Evolutionary conservation across 2,888 invertebrate genomes (phyloP), one percentile per base, ranked within the genome.

Genomic region (Oscheius sp.): DNA sequence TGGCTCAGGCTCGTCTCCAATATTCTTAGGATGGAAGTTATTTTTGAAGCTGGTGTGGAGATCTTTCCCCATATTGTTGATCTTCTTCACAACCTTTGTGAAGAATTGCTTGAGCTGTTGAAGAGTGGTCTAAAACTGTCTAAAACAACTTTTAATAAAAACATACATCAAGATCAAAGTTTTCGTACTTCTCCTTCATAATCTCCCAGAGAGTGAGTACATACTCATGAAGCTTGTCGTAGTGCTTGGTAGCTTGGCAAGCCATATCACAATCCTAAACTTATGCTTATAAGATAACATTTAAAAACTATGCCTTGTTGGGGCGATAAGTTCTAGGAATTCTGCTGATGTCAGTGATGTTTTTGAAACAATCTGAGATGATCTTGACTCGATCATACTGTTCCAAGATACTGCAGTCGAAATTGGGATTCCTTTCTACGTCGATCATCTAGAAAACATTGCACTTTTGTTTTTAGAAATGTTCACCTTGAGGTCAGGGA

Each of bases 381-480:
- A 80, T 74, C 65, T 80, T 78, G 46, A 80, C 65, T 17, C 74
- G 68, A 5, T 65, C 61, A 66, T 78, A 84, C 10, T 80, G 70
- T 25, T 70, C 65, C 15, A 80, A 48, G 2, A 79, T 75, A 6
- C 66, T 39, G 68, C 83, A 84, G 61, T 82, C 82, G 58, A 84
- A 83, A 27, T 82, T 70, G 2, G 75, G 74, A 55, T 84, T 84
- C 33, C 81, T 70, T 52, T 84, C 83, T n/a, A 84, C 72, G 57
- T 84, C 83, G 31, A 84, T 63, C 5, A 81, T 77, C 82, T 82
- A n/a, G 66, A 66, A 74, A 23, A 10, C 25, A 12, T 10, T 29
- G 10, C 17, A 23, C 29, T 10, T 42, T 17, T 5, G 31, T 5
- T 31, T 4, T 3, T 4, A 3, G 8, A 27, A 3, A 23, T 12